Evolutionary conservation across 2,888 invertebrate species (phyloP).

Genomic region (Trachelus troglodyta): DNA sequence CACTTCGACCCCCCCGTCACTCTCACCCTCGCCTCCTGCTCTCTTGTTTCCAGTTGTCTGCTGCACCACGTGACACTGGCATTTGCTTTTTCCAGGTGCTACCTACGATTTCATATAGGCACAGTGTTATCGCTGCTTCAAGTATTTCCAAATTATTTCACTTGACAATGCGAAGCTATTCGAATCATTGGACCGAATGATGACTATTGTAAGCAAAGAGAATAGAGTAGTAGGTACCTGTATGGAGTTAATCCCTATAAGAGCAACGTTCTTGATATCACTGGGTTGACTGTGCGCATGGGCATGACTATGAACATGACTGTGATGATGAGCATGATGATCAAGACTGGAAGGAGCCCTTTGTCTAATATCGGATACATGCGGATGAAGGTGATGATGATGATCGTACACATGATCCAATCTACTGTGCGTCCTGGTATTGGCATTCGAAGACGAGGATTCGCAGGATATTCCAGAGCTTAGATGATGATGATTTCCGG

Average conservation of each 20-base stretch:
- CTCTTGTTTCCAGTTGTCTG: conserved; percentile 43
- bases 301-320: conserved; percentile 26
- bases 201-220: not conserved
- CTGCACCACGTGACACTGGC: conserved; percentile 61
- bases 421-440: conserved; percentile 50
- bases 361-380: conserved; percentile 38
- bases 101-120: conserved; percentile 27
- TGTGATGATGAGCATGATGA: conserved; percentile 34
- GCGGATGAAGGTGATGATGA: conserved; percentile 39
- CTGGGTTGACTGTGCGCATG: conserved; percentile 29
- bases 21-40: conserved; percentile 46
- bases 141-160: not conserved
- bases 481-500: conserved; percentile 48
- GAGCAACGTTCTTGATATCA: conserved; percentile 47
- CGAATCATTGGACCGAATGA: not conserved
- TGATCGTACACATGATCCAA: conserved; percentile 54
- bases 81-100: conserved; percentile 50
- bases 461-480: conserved; percentile 56
- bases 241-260: conserved; percentile 52
- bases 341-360: conserved; percentile 26
- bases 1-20: conserved; percentile 50
- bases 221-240: conserved; percentile 41
- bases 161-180: not conserved
- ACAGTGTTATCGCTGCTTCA: not conserved
- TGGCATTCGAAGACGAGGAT: conserved; percentile 51